Evolutionary conservation across 2,888 invertebrate species (phyloP), one percentile per base, ranked within the genome.

Genomic region (Dimorphilus gyrociliatus): DNA sequence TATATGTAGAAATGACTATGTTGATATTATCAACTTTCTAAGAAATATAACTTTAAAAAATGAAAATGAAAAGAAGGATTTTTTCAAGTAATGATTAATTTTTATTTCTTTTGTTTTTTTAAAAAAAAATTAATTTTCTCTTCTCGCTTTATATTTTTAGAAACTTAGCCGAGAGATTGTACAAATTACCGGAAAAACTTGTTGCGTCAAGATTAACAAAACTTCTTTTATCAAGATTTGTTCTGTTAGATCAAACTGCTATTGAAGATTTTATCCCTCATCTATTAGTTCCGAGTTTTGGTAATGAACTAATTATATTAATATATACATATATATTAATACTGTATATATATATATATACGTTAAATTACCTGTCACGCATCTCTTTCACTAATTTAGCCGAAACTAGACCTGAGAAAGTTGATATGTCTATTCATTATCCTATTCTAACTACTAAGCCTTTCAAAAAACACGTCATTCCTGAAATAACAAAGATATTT

Each of bases 1-100:
- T 26, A 79, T 80, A 60, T 84, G 79, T 52, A 79, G 76, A 46
- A 81, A 82, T 52, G 79, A 81, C 48, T 84, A 85, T 55, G 75
- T 85, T 37, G 67, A 71, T 15, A 78, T 85, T 42, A 75, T 81
- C 55, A 75, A 77, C 39, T 85, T 84, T 63, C 66, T 86, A 1
- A 74, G 74, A 45, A 79, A 81, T 53, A 64, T 86, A 30, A 79
- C 85, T 1, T 54, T 85, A 21, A 84, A 85, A 58, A 69, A 68
- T 33, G 75, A 76, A 43, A 66, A 68, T 30, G 81, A 84, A 44
- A 84, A 78, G 53, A 69, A 72, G 39, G 65, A 71, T 33, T 86
- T 86, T 59, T 86, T 86, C 55, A 70, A 72, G 71, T 70, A 46
- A 47, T n/a, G 25, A 25, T 8, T 7, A 12, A 8, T 12, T 16